A percentile compares a stretch with the other conserved stretches of the same genome.
Conservation (phyloP, 2,797 vertebrate species). For the Eutrigla gurnardus region DNA sequence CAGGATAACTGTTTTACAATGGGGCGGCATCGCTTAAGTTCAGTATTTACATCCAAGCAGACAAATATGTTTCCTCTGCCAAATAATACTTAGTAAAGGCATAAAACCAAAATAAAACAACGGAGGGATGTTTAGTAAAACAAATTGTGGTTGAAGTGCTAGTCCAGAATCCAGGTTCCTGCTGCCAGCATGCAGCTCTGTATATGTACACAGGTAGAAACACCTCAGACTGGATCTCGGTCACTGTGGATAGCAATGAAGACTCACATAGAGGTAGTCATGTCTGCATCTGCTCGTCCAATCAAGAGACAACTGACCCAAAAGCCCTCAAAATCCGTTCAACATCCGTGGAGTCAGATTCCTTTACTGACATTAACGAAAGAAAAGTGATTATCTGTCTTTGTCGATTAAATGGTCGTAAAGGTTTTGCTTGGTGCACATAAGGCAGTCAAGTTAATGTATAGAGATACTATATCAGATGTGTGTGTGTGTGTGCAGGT, state of each 20-base stretch:
- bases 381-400: conserved; percentile 52
- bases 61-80: conserved; percentile 48
- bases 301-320: conserved; percentile 51
- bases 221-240: conserved; percentile 62
- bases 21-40: conserved; percentile 68
- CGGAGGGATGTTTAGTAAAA: conserved; percentile 48
- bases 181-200: conserved; percentile 30
- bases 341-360: conserved; percentile 44
- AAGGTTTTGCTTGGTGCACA: conserved; percentile 67
- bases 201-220: conserved; percentile 59
- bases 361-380: conserved; percentile 42
- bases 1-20: conserved; percentile 71
- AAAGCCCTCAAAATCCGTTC: conserved; percentile 19
- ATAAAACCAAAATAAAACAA: conserved; percentile 47
- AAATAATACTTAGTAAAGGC: conserved; percentile 68
- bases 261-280: conserved; percentile 74
- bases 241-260: conserved; percentile 64
- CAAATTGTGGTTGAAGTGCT: conserved; percentile 47
- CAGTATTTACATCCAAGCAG: conserved; percentile 74
- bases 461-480: conserved; percentile 25
- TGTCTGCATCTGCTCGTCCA: conserved; percentile 65
- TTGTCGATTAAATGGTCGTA: conserved; percentile 43
- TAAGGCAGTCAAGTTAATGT: conserved; percentile 71
- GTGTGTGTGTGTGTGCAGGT: neutral
- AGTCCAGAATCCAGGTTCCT: conserved; percentile 55